Conservation (phyloP, 2,113 vertebrate species). For the Cyphomyrus discorhynchus region DNA sequence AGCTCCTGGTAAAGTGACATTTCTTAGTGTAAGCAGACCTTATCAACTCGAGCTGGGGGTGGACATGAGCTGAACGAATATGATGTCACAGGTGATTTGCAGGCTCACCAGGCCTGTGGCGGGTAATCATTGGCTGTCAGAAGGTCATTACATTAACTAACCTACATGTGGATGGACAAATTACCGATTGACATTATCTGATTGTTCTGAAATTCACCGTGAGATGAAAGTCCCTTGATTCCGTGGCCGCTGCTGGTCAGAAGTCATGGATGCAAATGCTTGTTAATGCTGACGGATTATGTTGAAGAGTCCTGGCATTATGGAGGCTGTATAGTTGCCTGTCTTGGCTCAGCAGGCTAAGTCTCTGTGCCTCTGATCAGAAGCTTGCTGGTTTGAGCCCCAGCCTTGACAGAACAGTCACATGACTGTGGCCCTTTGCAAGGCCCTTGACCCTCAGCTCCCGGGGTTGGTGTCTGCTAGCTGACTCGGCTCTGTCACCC, state of each 20-base stretch:
- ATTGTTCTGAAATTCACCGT: neutral
- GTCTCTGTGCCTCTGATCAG: too few species aligned
- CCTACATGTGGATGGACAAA: neutral
- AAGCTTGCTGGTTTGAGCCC: too few species aligned
- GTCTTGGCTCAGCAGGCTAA: too few species aligned
- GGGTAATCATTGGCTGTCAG: conserved; percentile 6
- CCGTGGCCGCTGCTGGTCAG: neutral
- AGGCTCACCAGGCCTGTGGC: neutral
- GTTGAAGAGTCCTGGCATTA: neutral
- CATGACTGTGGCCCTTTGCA: too few species aligned
- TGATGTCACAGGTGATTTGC: neutral
- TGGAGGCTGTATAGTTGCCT: neutral
- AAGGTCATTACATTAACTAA: conserved; percentile 8
- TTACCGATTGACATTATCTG: conserved; percentile 11
- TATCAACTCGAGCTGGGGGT: neutral
- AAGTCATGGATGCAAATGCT: neutral
- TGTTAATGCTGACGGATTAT: conserved; percentile 4
- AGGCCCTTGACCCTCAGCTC: too few species aligned
- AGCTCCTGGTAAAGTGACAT: neutral
- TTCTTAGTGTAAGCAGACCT: neutral
- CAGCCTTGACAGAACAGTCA: too few species aligned
- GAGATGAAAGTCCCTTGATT: neutral
- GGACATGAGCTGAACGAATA: neutral
- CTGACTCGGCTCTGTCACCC: too few species aligned
- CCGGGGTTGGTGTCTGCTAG: too few species aligned